Base-by-base conservation (phyloP, 37 sponge, comb jelly and placozoan species). In the Ephydatia muelleri region DNA sequence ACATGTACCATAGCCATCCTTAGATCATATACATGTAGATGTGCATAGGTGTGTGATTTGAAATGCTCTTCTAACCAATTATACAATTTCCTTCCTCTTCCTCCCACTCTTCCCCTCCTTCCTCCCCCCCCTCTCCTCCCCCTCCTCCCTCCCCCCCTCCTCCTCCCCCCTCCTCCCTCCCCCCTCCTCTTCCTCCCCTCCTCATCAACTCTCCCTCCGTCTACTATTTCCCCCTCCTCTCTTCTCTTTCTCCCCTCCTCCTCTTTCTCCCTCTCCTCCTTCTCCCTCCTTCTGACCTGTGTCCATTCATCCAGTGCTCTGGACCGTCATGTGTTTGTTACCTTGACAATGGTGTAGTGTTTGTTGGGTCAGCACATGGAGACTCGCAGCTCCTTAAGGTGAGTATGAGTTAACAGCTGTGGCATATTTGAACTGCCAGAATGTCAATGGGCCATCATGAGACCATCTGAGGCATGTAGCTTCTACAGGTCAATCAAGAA, bases 311-410 rank as follows among this genome's bases (percentile, higher is more conserved):
- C 25, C 38, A 94, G 95, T 80, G 77, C 16, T 38, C 68, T 39
- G 40, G 68, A 79, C 88, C 93, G 8, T 38, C 49, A 8, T 78
- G 89, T 79, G 72, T 97, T 27, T 83, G 91, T 14, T 97, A 97
- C 87, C 88, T 97, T 36, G 97, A 97, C 85, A 97, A 97, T 79
- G 88, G 92, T 35, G 93, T 97, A 65, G 91, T 92, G 66, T 97
- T 91, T 86, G 85, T 97, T 33, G 97, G 95, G 0, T 94, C 95
- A 5, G 72, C 83, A 0, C 72, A 66, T 26, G 97, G 97, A 38
- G 97, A 97, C 78, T 90, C 93, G 21, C 95, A 97, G 74, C 91
- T 97, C 22, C 85, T 94, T 30, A 92, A 94, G 88, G 93, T 97
- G 16, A 57, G 57, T 72, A 5, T 12, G 26, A 5, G 5, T 8